Evolutionary conservation across 2,797 vertebrate genomes (phyloP).

Genomic region (Ciconia nigra): DNA sequence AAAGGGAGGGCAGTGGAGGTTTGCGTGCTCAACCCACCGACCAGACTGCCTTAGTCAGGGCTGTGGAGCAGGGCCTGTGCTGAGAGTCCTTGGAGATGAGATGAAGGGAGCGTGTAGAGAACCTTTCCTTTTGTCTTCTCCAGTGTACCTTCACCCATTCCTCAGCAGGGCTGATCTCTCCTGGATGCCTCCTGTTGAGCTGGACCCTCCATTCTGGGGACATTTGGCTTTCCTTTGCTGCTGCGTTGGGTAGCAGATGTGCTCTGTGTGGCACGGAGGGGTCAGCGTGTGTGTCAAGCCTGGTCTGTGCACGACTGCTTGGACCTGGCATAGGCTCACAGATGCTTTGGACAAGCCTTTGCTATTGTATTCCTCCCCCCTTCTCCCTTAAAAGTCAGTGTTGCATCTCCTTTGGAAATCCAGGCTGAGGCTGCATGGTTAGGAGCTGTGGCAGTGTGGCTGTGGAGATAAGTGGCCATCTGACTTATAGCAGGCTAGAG

Average conservation of each 20-base stretch:
- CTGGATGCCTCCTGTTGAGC: background rate
- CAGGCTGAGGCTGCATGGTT: rapidly evolving
- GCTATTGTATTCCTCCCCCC: rapidly evolving
- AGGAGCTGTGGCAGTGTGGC: background rate
- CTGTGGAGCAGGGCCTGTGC: background rate
- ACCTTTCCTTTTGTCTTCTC: background rate
- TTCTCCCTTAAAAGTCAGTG: background rate
- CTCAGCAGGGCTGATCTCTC: background rate
- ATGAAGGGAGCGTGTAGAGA: background rate
- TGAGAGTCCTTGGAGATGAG: background rate
- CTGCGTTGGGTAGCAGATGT: rapidly evolving
- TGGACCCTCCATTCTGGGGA: background rate
- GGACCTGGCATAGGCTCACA: background rate
- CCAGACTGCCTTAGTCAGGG: background rate
- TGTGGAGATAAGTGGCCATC: background rate
- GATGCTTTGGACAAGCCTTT: background rate
- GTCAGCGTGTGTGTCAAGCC: too few relatives aligned
- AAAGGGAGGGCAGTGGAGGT: background rate
- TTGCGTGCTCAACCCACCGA: background rate
- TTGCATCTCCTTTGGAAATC: background rate
- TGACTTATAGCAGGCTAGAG: background rate
- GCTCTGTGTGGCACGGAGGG: rapidly evolving
- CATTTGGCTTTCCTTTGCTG: background rate
- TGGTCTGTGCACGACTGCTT: background rate
- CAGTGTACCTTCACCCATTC: background rate